Evolutionary conservation across 2,797 vertebrate species (phyloP).

Genomic region (Distichodus sexfasciatus): DNA sequence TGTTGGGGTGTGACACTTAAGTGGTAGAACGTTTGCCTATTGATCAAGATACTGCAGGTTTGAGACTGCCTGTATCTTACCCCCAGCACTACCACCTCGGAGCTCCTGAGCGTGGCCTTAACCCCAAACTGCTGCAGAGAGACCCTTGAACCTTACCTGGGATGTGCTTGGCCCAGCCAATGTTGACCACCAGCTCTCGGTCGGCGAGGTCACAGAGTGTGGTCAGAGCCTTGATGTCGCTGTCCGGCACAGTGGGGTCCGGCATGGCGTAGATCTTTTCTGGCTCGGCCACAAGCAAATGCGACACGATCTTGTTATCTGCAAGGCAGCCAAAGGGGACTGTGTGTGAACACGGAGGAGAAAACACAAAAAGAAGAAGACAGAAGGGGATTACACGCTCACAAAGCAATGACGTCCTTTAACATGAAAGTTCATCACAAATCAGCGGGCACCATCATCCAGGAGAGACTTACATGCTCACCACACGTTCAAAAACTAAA

Average conservation of each 20-base stretch:
- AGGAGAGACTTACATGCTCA: conserved; percentile 14
- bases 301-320: conserved; percentile 99
- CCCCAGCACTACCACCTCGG: too few species aligned
- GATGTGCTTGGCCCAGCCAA: conserved; percentile 99
- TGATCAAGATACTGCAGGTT: too few species aligned
- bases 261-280: conserved; percentile 99
- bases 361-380: conserved; percentile 69
- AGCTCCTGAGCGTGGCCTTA: too few species aligned
- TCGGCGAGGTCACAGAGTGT: conserved; percentile 97
- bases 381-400: conserved; percentile 69
- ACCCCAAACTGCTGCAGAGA: too few species aligned
- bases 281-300: conserved; percentile 97
- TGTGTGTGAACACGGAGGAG: conserved; percentile 78
- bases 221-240: conserved; percentile 97
- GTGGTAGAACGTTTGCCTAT: too few species aligned
- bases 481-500: conserved; percentile 14
- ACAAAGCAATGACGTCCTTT: conserved; percentile 43
- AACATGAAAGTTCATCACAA: conserved; percentile 46
- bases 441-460: conserved; percentile 35
- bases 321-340: conserved; percentile 87
- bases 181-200: conserved; percentile 96
- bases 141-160: conserved; percentile 94
- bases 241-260: conserved; percentile 96
- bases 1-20: too few species aligned
- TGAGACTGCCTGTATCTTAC: too few species aligned